A percentile compares a stretch with the other conserved stretches of the same genome.
Evolutionary conservation across 2,113 vertebrate species (phyloP).

Genomic region (Acanthisitta chloris): DNA sequence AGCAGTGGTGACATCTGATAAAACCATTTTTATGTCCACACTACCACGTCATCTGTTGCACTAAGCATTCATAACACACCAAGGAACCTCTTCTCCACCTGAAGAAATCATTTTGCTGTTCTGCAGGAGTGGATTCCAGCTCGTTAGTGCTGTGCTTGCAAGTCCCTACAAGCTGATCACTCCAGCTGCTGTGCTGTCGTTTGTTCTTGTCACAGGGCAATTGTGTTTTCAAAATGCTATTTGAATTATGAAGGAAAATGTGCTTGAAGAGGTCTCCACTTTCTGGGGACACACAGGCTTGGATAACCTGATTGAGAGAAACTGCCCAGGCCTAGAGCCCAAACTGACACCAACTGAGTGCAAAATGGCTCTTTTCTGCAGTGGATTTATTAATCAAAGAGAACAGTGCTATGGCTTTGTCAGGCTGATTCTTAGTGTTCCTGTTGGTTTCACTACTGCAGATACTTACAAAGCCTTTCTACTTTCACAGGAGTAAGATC

Average conservation of each 20-base stretch:
- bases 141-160: constrained; percentile 40
- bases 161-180: constrained; percentile 54
- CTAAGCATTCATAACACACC: not conserved
- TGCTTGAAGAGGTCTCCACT: not conserved
- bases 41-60: not conserved
- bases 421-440: not conserved
- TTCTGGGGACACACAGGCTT: not conserved
- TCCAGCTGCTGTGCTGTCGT: constrained; percentile 52
- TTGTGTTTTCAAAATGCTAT: constrained; percentile 51
- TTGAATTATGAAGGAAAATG: constrained; percentile 53
- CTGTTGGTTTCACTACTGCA: not conserved
- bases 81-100: not conserved
- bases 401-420: not conserved
- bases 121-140: constrained; percentile 22
- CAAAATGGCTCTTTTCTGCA: not conserved
- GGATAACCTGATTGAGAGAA: not conserved
- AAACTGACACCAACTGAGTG: not conserved
- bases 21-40: not conserved
- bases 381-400: not conserved
- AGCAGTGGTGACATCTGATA: not conserved
- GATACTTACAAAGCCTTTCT: not conserved
- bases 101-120: constrained; percentile 20
- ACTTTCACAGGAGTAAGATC: not conserved
- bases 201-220: constrained; percentile 32
- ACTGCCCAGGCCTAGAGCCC: not conserved